Evolutionary conservation across 2,797 vertebrate genomes (phyloP), one percentile per base, ranked within the genome.

Genomic region (Diceros bicornis): DNA sequence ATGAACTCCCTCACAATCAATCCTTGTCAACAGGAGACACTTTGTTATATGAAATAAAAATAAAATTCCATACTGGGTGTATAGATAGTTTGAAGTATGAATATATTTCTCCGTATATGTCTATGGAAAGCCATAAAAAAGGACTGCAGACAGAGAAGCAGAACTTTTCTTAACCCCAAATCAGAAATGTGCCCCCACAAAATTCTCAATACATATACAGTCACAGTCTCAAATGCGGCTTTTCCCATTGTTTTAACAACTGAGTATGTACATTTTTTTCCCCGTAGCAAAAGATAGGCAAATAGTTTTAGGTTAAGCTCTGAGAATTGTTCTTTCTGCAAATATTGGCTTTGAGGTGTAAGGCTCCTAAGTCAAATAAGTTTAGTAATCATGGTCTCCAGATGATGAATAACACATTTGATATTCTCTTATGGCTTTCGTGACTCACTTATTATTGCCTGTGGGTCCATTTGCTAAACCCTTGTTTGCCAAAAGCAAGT

Each of bases 1-100:
- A 94, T 44, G 34, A 94, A 68, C 59, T 93, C n/a, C 68, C 20
- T 82, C 81, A 85, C 25, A 94, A 84, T 92, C 62, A 61, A 11
- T 77, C 32, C 37, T 82, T 94, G 20, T 75, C 32, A 52, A 23
- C 6, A 68, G 20, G 41, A 81, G 13, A 78, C 8, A 17, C 29
- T 47, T 91, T 18, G 6, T 77, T 74, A 41, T 47, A 79, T n/a
- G 27, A n/a, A 89, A 95, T 77, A 71, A 57, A 88, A 89, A 66
- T 92, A 89, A 69, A 88, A 83, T 37, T 23, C 6, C 17, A 21
- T 20, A 18, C 5, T 59, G n/a, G 25, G 34, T 66, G 1, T 61
- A 25, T 27, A 41, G 41, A 57, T 44, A 59, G 21, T 75, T 52
- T 86, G 74, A 81, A 17, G n/a, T 83, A 4, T 7, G 9, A 23